Conservation (phyloP, 2,113 vertebrate genomes). For the human (Homo sapiens) region GRCh38 chr14:102749501-102750000, state of each 20-base stretch:
- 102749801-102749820: rapidly evolving
- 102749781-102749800: background rate
- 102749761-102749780: background rate
- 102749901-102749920: background rate
- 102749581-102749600: constrained; percentile 66
- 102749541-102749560: constrained; percentile 77
- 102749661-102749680: background rate
- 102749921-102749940: background rate
- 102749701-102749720: background rate
- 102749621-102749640: constrained; percentile 69
- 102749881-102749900: background rate
- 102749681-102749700: rapidly evolving
- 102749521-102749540: constrained; percentile 66
- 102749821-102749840: rapidly evolving
- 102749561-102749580: constrained; percentile 71
- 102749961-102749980: background rate
- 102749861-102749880: rapidly evolving
- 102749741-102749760: rapidly evolving
- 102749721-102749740: rapidly evolving
- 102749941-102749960: background rate
- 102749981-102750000: rapidly evolving
- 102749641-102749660: rapidly evolving
- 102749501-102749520: background rate
- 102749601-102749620: constrained; percentile 46
- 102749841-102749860: background rate